Evolutionary conservation across 2,113 vertebrate species (phyloP), one percentile per base, ranked within the genome.

Genomic region (Zosterops lateralis): DNA sequence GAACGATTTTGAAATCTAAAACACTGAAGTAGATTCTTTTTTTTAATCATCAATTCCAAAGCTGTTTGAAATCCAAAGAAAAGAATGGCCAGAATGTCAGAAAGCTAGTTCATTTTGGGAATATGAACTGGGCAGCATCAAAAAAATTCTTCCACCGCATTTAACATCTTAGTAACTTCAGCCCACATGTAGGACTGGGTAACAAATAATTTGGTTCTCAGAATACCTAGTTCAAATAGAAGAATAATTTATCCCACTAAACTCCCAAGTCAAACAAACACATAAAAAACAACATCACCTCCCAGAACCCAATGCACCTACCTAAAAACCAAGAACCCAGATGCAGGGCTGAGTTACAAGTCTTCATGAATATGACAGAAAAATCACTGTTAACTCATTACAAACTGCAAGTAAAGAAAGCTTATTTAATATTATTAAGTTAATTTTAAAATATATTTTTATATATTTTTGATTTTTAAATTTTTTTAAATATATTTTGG

Each of bases 261-360:
- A 60, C 50, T 85, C 61, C 53, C 66, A 48, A 67, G 26, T 21
- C 32, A 91, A 84, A 84, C n/a, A 86, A 48, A 83, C 18, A 83
- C 8, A 28, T 2, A 42, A 21, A 68, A 68, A 24, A 34, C 48
- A 77, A 76, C 80, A 70, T 14, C 56, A 77, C 12, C 32, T 51
- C 62, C 29, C 48, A 89, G 42, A 84, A 70, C 28, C 2, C 75
- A 68, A 36, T 1, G 10, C 29, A 51, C 11, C 36, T 19, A 26
- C 53, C 66, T 44, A 51, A 54, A 51, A 54, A 77, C 45, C 64
- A 50, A 50, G 22, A 81, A 48, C 51, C 9, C 51, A 71, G 38
- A 57, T 18, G 21, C 42, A 58, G 25, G 21, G 67, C 7, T 61
- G 44, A 87, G 32, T 51, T 68, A 57, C n/a, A 76, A 47, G 9